phyloP scores from a whole-genome alignment of 1,140 invertebrate genomes.

The Trypoxylus dichotomus region DNA sequence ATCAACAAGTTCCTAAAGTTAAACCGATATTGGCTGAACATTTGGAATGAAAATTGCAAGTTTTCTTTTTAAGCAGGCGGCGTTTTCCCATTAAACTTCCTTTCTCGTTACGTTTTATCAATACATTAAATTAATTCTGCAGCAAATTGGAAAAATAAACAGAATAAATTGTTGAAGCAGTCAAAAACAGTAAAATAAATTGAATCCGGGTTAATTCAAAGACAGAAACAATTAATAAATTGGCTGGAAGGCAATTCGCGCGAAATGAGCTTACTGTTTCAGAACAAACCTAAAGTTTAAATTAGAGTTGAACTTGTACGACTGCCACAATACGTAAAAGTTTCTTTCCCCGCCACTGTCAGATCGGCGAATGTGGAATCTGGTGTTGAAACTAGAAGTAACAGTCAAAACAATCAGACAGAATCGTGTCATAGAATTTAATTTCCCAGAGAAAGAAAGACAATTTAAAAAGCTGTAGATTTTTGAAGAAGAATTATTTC shows the following conservation, averaged over 20 bases:
- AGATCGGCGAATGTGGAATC: too few relatives aligned
- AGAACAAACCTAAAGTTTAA: not conserved
- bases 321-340: not conserved
- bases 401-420: too few relatives aligned
- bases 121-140: not conserved
- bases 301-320: not conserved
- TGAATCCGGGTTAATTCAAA: not conserved
- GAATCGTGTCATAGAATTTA: too few relatives aligned
- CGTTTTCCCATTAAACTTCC: not conserved
- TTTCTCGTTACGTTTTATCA: not conserved
- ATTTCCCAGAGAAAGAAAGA: too few relatives aligned
- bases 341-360: not conserved
- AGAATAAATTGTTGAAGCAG: not conserved
- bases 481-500: too few relatives aligned
- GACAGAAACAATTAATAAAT: not conserved
- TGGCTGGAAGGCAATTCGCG: not conserved
- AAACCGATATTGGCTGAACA: too few relatives aligned
- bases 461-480: too few relatives aligned
- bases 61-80: too few relatives aligned
- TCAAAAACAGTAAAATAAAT: not conserved
- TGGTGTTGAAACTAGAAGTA: too few relatives aligned
- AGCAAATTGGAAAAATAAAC: not conserved
- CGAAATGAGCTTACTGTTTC: not conserved
- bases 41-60: too few relatives aligned
- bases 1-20: too few relatives aligned